phyloP scores from a whole-genome alignment of 1,140 invertebrate species.

The Mactra quadrangularis region DNA sequence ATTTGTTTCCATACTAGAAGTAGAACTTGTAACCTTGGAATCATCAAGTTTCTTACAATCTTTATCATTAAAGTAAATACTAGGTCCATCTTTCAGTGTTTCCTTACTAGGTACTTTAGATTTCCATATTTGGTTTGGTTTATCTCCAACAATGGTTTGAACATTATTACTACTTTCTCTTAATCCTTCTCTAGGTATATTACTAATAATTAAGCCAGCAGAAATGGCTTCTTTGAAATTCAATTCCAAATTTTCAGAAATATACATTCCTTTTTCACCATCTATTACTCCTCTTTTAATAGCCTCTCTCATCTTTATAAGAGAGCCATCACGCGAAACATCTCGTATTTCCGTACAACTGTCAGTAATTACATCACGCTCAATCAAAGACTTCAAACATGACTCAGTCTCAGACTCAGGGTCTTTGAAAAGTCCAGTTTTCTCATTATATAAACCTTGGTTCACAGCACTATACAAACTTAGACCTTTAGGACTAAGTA shows the following conservation, averaged over 20 bases:
- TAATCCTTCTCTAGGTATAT: conserved; percentile 76
- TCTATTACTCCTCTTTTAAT: conserved; percentile 90
- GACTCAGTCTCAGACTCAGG: conserved; percentile 88
- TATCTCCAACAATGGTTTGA: conserved; percentile 23
- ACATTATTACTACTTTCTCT: conserved; percentile 68
- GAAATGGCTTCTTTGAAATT: conserved; percentile 91
- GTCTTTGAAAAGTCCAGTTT: conserved; percentile 92
- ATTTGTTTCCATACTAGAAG: conserved; percentile 58
- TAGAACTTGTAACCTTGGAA: conserved; percentile 49
- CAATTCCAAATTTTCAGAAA: conserved; percentile 81
- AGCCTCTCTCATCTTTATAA: conserved; percentile 84
- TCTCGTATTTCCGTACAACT: conserved; percentile 89
- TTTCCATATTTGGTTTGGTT: conserved; percentile 54
- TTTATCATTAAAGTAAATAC: conserved; percentile 32
- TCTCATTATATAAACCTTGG: conserved; percentile 92
- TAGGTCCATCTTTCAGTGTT: conserved; percentile 42
- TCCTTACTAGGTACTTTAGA: conserved; percentile 43
- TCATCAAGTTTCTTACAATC: conserved; percentile 14
- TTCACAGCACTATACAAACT: conserved; percentile 94
- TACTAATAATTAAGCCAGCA: conserved; percentile 87
- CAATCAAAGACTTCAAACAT: conserved; percentile 92
- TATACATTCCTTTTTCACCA: conserved; percentile 87
- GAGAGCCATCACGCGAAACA: conserved; percentile 71
- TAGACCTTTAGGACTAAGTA: conserved; percentile 83
- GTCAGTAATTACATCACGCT: conserved; percentile 85